phyloP scores from a whole-genome alignment of 1,140 invertebrate genomes.

The Lutraria rhynchaena region DNA sequence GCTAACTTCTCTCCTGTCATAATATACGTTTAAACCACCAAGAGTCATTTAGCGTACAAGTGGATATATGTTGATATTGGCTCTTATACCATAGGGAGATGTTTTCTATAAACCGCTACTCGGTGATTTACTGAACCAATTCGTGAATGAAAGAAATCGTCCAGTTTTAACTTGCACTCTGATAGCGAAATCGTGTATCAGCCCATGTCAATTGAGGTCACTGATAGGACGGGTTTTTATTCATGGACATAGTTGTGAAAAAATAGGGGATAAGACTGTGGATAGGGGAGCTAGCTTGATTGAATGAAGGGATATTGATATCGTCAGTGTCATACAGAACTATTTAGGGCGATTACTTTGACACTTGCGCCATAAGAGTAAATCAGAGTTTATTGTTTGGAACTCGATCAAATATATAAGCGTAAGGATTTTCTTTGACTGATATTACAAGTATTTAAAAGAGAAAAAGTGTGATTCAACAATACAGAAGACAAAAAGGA shows the following conservation, averaged over 20 bases:
- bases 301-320: slow-evolving; percentile 24
- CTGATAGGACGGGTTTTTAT: slow-evolving; percentile 5
- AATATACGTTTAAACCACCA: slow-evolving; percentile 26
- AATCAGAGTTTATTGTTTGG: neutral
- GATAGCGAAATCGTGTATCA: slow-evolving; percentile 32
- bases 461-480: too few relatives aligned
- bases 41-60: slow-evolving; percentile 25
- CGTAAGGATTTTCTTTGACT: too few relatives aligned
- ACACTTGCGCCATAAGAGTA: slow-evolving; percentile 11
- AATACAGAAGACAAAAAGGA: too few relatives aligned
- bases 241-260: slow-evolving; percentile 7
- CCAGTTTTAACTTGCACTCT: slow-evolving; percentile 37
- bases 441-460: too few relatives aligned
- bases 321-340: slow-evolving; percentile 25
- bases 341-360: slow-evolving; percentile 5
- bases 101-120: slow-evolving; percentile 12
- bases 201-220: slow-evolving; percentile 22
- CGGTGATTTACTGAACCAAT: slow-evolving; percentile 15
- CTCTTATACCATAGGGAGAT: neutral
- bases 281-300: slow-evolving; percentile 26
- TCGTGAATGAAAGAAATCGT: slow-evolving; percentile 28
- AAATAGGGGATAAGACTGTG: slow-evolving; percentile 20
- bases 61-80: slow-evolving; percentile 20
- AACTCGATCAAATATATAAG: too few relatives aligned
- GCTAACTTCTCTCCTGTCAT: slow-evolving; percentile 15